Evolutionary conservation across 2,113 vertebrate genomes (phyloP), one percentile per base, ranked within the genome.

Genomic region (Furnarius figulus): DNA sequence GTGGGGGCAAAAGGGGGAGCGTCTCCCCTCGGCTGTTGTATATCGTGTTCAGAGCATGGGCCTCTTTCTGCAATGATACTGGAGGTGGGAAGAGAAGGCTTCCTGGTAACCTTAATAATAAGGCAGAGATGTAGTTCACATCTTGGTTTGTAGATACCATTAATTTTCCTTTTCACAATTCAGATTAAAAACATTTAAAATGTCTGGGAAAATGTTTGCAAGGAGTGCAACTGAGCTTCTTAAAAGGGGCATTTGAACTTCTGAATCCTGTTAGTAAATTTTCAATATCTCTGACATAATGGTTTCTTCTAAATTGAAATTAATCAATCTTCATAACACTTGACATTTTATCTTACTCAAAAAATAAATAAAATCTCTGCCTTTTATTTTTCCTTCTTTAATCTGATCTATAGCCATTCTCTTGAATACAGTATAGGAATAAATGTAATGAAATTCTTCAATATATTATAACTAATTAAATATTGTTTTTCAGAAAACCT

Each of bases 151-250:
- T 2, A 39, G 15, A 52, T 42, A 9, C 6, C 3, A 35, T 53
- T 53, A 33, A 3, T 65, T 78, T 82, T 70, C 68, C 24, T 59
- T 49, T 44, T 28, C 31, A 70, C 3, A 40, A 9, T 44, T 74
- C 28, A 59, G 18, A 47, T 39, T 42, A 81, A 68, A 87, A 76
- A 21, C 1, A 2, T 66, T 39, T n/a, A 46, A 49, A 74, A 37
- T 5, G 11, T 25, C 4, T 40, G 15, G 44, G 35, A 78, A 78
- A 55, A 33, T 65, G 2, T 68, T 77, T 22, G 2, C 28, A 53
- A n/a, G 24, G 16, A 70, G 25, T 35, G 12, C 31, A 82, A 55
- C 4, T 0, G 5, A 68, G 20, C 0, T 2, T 44, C 9, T 81
- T 70, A 12, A 6, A 44, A 55, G 16, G 30, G 3, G 1, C 40